phyloP scores from a whole-genome alignment of 2,113 vertebrate genomes.

The Antechinus flavipes region DNA sequence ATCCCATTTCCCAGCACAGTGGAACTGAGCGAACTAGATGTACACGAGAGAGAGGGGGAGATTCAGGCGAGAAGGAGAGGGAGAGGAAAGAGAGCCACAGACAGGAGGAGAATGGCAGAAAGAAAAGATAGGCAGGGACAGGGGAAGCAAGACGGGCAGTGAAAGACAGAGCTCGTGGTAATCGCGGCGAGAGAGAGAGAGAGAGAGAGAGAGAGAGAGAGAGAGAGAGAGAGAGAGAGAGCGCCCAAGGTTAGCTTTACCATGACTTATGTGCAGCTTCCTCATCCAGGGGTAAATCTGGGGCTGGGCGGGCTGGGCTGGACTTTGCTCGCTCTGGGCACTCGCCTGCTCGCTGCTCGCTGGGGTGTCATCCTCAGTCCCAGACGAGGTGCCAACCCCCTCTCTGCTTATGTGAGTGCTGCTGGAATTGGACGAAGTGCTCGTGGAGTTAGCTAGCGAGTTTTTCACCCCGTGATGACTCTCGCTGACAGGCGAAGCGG shows the following conservation, averaged over 20 bases:
- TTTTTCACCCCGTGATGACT: constrained; percentile 94
- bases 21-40: constrained; percentile 6
- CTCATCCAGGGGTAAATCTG: constrained; percentile 99
- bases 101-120: constrained; percentile 35
- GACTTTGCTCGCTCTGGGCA: constrained; percentile 92
- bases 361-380: constrained; percentile 93
- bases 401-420: constrained; percentile 92
- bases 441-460: constrained; percentile 91
- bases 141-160: background rate
- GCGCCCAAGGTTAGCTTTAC: constrained; percentile 87
- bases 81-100: constrained; percentile 48
- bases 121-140: constrained; percentile 42
- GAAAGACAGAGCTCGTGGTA: background rate
- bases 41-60: background rate
- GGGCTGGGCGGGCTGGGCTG: constrained; percentile 92
- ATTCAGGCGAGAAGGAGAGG: constrained; percentile 4
- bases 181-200: background rate
- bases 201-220: constrained; percentile 46
- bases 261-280: constrained; percentile 99
- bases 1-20: constrained; percentile 1
- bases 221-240: constrained; percentile 41
- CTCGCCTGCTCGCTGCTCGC: constrained; percentile 93
- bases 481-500: constrained; percentile 92
- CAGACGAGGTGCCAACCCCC: constrained; percentile 93
- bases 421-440: constrained; percentile 89